Evolutionary conservation across 2,113 vertebrate genomes (phyloP).

Genomic region (Alligator mississippiensis): DNA sequence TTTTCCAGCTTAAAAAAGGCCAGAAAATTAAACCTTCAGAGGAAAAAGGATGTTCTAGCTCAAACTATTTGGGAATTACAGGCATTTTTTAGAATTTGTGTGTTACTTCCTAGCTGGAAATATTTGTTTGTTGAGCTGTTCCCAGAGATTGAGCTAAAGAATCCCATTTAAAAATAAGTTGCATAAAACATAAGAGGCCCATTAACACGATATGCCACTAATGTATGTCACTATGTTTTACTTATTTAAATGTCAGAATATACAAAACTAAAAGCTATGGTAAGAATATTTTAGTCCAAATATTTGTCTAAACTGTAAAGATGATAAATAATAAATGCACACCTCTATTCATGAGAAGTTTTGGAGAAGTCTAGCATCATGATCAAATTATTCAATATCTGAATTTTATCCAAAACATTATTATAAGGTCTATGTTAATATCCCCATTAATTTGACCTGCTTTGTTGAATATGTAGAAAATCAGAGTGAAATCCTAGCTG

Average conservation of each 20-base stretch:
- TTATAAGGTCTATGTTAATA: neutral
- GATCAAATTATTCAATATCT: neutral
- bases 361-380: accelerated
- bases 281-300: neutral
- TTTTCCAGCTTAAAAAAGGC: neutral
- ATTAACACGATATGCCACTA: conserved; percentile 1
- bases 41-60: accelerated
- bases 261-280: neutral
- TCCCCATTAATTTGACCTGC: neutral
- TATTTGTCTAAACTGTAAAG: neutral
- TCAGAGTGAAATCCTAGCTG: neutral
- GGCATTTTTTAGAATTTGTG: neutral
- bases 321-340: neutral
- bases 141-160: conserved; percentile 7
- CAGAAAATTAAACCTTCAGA: neutral
- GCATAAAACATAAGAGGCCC: neutral
- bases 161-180: neutral
- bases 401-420: accelerated
- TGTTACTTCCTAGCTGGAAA: neutral
- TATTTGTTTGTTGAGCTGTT: conserved; percentile 7
- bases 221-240: neutral
- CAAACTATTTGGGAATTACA: neutral
- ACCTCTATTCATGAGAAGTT: neutral
- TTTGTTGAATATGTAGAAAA: neutral
- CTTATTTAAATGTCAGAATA: neutral